These are phyloP conservation scores for Lissocephala sabroskyi DNA, from an alignment of 2,888 invertebrate species.

Conservation along the genomic window DNA sequence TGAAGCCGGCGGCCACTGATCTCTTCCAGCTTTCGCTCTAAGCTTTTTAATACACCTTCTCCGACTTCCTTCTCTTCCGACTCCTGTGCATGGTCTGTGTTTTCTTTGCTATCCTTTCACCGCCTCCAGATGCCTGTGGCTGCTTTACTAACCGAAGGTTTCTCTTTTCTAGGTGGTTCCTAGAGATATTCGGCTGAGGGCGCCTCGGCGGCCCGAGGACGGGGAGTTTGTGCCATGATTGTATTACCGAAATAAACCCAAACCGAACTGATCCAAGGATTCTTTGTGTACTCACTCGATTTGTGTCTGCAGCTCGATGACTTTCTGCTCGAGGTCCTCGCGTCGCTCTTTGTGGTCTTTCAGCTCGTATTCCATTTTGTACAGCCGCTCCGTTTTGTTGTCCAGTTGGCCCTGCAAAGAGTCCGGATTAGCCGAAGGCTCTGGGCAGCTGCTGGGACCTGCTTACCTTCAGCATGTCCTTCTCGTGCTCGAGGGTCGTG, in stretches of 20 bases:
- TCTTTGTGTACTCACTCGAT: conserved; percentile 71
- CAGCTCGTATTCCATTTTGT: conserved; percentile 78
- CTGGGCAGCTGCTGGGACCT: neutral
- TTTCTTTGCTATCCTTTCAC: no score
- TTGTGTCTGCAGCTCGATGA: conserved; percentile 76
- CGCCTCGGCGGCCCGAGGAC: no score
- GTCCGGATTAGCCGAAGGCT: no score
- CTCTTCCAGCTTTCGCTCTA: conserved; percentile 1
- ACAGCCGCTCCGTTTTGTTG: conserved; percentile 81
- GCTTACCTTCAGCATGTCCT: conserved; percentile 78
- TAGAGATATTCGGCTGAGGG: conserved; percentile 65
- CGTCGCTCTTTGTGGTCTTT: conserved; percentile 76
- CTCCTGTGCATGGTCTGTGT: no score
- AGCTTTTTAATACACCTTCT: neutral
- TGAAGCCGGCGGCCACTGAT: conserved; percentile 9
- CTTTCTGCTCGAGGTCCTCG: conserved; percentile 74
- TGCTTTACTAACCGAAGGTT: conserved; percentile 1
- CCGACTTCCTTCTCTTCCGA: neutral
- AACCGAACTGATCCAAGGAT: no score
- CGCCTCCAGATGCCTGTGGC: no score
- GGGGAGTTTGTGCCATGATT: conserved; percentile 51
- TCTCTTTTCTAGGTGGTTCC: conserved; percentile 65
- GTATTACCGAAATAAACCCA: conserved; percentile 42
- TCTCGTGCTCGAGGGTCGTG: conserved; percentile 80
- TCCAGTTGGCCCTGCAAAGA: conserved; percentile 80